Conservation (phyloP, 1,140 invertebrate genomes). For the Neodiprion pinetum region DNA sequence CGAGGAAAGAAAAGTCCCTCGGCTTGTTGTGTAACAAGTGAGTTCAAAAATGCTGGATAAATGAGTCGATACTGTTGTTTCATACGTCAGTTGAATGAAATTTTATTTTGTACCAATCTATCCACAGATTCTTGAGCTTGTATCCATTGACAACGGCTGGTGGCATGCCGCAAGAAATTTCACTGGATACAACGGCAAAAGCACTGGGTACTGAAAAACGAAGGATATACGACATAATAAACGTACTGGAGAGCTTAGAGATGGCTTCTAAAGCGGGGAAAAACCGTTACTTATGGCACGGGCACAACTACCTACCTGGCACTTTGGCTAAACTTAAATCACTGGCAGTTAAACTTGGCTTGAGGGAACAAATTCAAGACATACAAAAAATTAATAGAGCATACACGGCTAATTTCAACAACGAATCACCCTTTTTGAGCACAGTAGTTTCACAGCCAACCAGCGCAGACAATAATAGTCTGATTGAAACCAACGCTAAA, state of each 20-base stretch:
- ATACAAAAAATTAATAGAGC: constrained; percentile 40
- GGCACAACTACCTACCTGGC: constrained; percentile 37
- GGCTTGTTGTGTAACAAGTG: constrained; percentile 68
- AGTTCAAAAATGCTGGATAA: constrained; percentile 18
- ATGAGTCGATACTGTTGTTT: constrained; percentile 8
- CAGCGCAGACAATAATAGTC: constrained; percentile 28
- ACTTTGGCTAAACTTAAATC: constrained; percentile 38
- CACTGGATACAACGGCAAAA: constrained; percentile 64
- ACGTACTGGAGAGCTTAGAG: constrained; percentile 76
- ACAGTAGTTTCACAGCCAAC: constrained; percentile 29
- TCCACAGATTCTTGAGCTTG: constrained; percentile 64
- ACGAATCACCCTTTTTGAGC: constrained; percentile 19
- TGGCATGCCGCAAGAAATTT: constrained; percentile 57
- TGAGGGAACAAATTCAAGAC: constrained; percentile 40
- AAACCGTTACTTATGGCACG: constrained; percentile 69
- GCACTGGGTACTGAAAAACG: constrained; percentile 69
- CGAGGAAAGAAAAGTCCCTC: constrained; percentile 66
- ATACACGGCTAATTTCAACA: constrained; percentile 30
- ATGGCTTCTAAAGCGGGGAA: constrained; percentile 70
- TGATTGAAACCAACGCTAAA: constrained; percentile 26
- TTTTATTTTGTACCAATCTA: constrained; percentile 24
- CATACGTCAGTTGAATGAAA: too few relatives aligned
- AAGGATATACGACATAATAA: constrained; percentile 80
- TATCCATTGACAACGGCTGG: constrained; percentile 55
- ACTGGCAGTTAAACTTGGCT: constrained; percentile 35